A percentile compares a stretch with the other conserved stretches of the same genome.
Evolutionary conservation across 2,797 vertebrate genomes (phyloP).

Genomic region (Oreonectes daqikongensis): DNA sequence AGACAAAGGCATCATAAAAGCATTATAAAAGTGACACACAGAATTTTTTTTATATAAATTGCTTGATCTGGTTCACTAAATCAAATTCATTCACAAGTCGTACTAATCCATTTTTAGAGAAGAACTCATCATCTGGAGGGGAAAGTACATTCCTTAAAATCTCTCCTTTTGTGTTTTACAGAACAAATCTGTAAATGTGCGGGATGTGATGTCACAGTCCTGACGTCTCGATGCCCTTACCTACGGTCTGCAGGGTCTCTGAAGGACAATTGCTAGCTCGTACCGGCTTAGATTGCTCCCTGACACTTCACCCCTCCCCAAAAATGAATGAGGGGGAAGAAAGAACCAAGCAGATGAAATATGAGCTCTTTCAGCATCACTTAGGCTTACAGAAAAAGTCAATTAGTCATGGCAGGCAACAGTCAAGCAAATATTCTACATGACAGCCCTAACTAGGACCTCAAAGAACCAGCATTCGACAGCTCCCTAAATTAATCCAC

Average conservation of each 20-base stretch:
- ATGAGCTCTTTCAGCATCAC: conserved; percentile 74
- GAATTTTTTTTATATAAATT: background rate
- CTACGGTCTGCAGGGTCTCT: background rate
- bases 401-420: conserved; percentile 77
- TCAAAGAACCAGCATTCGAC: conserved; percentile 73
- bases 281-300: conserved; percentile 61
- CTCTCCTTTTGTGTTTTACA: background rate
- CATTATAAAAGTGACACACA: background rate
- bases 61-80: background rate
- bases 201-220: conserved; percentile 19
- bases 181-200: background rate
- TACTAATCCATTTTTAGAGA: background rate
- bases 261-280: conserved; percentile 42
- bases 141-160: background rate
- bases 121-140: background rate
- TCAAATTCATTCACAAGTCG: background rate
- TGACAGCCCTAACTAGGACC: conserved; percentile 77
- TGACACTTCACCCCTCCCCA: conserved; percentile 60
- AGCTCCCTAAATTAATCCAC: conserved; percentile 80
- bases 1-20: background rate
- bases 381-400: conserved; percentile 76
- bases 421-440: conserved; percentile 75
- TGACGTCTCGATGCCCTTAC: conserved; percentile 15
- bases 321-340: conserved; percentile 4
- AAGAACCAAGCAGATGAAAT: conserved; percentile 71